Conservation (phyloP, 2,888 invertebrate genomes). For the Eumerus sabulonum region DNA sequence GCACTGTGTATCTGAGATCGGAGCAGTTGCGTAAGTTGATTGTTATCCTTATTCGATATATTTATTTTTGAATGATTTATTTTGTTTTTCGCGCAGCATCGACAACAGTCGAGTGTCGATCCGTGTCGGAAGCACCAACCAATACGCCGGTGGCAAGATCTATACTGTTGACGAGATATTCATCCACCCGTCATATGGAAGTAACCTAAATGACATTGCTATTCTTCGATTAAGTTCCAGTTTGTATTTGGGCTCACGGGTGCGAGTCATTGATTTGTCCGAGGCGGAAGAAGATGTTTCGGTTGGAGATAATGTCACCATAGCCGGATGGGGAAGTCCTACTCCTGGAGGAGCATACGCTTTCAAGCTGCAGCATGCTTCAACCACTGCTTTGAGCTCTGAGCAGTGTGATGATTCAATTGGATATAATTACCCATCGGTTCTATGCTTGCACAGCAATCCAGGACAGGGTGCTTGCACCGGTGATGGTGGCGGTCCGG, state of each 20-base stretch:
- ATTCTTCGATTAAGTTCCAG: conserved; percentile 71
- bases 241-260: conserved; percentile 62
- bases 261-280: conserved; percentile 71
- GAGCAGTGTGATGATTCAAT: conserved; percentile 48
- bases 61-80: no score
- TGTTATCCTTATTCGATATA: no score
- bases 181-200: conserved; percentile 69
- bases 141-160: conserved; percentile 73
- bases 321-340: conserved; percentile 75
- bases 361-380: conserved; percentile 70
- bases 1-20: conserved; percentile 72
- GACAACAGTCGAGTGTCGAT: conserved; percentile 55
- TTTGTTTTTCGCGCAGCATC: conserved; percentile 10
- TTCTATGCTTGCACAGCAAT: conserved; percentile 57
- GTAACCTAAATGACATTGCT: conserved; percentile 73
- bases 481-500: conserved; percentile 77
- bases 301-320: conserved; percentile 68
- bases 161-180: conserved; percentile 70
- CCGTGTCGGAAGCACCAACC: conserved; percentile 74
- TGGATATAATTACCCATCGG: conserved; percentile 41
- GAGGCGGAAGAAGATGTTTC: conserved; percentile 53
- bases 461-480: conserved; percentile 65
- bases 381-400: conserved; percentile 55
- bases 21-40: conserved; percentile 70
- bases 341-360: conserved; percentile 62